These are phyloP conservation scores for Meteorus colon DNA, from an alignment of 2,888 invertebrate species.

Conservation along the genomic window DNA sequence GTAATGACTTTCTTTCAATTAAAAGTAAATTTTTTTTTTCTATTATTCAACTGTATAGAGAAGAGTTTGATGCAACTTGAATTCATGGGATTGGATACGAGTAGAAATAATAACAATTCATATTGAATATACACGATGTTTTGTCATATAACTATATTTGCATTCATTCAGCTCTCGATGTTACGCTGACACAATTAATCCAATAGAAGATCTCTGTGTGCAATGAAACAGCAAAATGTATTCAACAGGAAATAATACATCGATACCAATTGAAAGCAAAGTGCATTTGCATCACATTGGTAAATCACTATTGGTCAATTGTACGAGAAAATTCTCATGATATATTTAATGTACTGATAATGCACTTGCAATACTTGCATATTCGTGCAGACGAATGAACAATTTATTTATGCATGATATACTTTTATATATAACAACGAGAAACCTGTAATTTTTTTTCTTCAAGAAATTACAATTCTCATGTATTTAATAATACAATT, in stretches of 20 bases:
- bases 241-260: conserved; percentile 11
- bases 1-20: conserved; percentile 47
- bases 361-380: too few species aligned
- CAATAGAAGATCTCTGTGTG: conserved; percentile 9
- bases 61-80: too few species aligned
- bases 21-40: conserved; percentile 48
- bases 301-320: conserved; percentile 2
- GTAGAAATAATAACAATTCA: neutral
- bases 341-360: too few species aligned
- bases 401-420: too few species aligned
- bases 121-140: neutral
- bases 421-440: too few species aligned
- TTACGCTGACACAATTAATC: neutral
- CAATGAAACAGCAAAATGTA: neutral
- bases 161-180: neutral
- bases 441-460: too few species aligned
- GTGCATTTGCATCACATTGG: neutral
- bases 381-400: neutral
- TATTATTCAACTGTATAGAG: conserved; percentile 23
- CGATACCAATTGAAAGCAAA: neutral
- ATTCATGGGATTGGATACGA: neutral
- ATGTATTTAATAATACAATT: too few species aligned
- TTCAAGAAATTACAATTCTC: too few species aligned
- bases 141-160: neutral
- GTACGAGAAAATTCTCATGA: neutral